Base-by-base conservation (phyloP, 30 jellyfish, hydroid and myxozoan genomes). In the Cassiopea xamachana region DNA sequence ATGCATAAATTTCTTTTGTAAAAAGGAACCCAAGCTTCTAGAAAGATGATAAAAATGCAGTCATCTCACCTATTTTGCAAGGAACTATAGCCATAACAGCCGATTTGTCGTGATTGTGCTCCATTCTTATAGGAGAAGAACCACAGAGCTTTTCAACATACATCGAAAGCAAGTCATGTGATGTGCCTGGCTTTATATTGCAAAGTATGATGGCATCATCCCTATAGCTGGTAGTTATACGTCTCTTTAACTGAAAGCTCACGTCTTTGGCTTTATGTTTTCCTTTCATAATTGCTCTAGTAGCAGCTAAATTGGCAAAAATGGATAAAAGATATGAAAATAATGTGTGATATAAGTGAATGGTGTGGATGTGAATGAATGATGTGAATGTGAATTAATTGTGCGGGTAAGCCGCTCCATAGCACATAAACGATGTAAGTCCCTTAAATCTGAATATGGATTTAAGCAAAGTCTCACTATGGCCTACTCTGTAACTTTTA, bases 41-140 rank as follows among this genome's bases (percentile, higher is more conserved):
- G n/a, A n/a, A 9, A 51, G 9, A 51, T 9, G 9, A 51, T 2
- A 9, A 51, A 51, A 4, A 81, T 45, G n/a, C 2, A 2, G 8
- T 15, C 8, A 9, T 48, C 93, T 51, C 46, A 77, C 93, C 93
- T 5, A 74, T 73, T 48, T 85, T 64, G 39, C 48, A n/a, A 5
- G 87, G 44, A 17, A 73, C 48, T 2, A 60, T 16, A 55, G 75
- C 74, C 87, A 85, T 75, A 39, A 77, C 81, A 3, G 87, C 43
- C 16, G 78, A 55, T 60, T 67, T 85, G 60, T 83, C 84, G 49
- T 83, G 79, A 48, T 71, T 67, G 8, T 18, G 46, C 17, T 13
- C 75, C 1, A 83, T 47, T 6, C 18, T 43, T 17, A 43, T 13
- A 44, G 80, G 74, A 2, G 14, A 6, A 17, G 74, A 62, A 14